Percentiles rank a stretch among this genome's conserved stretches.
These are phyloP conservation scores for Zaprionus nigranus DNA, from an alignment of 1,140 invertebrate species.

Conservation along the genomic window DNA sequence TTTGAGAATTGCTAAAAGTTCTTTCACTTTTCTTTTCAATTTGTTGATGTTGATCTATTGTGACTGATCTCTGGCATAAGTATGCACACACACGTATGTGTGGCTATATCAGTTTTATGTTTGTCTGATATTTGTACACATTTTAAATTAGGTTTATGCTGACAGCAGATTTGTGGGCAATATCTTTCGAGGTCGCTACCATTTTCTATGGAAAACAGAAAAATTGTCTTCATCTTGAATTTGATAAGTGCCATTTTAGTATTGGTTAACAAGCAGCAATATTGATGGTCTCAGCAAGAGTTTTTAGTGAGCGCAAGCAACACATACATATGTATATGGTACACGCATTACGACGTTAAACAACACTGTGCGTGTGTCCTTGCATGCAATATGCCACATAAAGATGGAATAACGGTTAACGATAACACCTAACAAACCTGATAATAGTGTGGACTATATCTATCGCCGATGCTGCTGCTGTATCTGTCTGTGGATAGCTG, in stretches of 20 bases:
- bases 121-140: constrained; percentile 16
- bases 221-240: background rate
- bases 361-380: background rate
- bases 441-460: constrained; percentile 81
- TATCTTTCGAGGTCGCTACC: background rate
- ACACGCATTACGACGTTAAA: background rate
- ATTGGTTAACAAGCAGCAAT: background rate
- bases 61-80: constrained; percentile 59
- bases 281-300: background rate
- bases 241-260: background rate
- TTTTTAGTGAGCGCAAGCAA: background rate
- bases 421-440: constrained; percentile 65
- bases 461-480: constrained; percentile 79
- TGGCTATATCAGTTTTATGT: constrained; percentile 14
- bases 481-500: constrained; percentile 78
- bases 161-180: constrained; percentile 21
- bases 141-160: constrained; percentile 36
- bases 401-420: background rate
- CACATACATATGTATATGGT: too few species aligned
- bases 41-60: constrained; percentile 61
- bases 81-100: constrained; percentile 7
- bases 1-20: constrained; percentile 50
- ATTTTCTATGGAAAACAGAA: background rate
- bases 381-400: background rate
- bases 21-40: constrained; percentile 57